phyloP scores from a whole-genome alignment of 2,113 vertebrate species.

The Morone saxatilis region DNA sequence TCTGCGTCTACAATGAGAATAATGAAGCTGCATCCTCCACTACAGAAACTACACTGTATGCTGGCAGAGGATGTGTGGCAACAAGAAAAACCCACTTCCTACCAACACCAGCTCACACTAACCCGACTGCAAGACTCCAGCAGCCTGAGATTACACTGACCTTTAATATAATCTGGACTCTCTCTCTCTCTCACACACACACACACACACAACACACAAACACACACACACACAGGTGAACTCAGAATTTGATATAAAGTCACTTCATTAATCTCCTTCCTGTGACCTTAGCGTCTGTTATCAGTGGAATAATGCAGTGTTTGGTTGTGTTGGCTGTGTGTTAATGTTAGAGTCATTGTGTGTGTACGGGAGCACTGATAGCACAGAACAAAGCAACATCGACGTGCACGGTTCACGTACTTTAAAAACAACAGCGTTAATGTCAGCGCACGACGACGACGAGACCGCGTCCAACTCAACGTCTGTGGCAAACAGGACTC shows the following conservation, averaged over 20 bases:
- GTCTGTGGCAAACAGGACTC: too few relatives aligned
- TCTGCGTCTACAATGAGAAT: not conserved
- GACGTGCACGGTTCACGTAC: not conserved
- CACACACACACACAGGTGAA: not conserved
- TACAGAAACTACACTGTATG: not conserved
- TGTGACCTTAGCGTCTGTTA: constrained; percentile 31
- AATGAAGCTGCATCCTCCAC: not conserved
- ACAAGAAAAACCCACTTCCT: constrained; percentile 66
- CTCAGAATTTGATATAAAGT: too few relatives aligned
- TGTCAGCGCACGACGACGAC: too few relatives aligned
- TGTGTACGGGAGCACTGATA: constrained; percentile 10
- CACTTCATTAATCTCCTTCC: constrained; percentile 13
- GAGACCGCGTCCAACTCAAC: too few relatives aligned
- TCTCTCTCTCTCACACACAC: too few relatives aligned
- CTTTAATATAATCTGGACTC: not conserved
- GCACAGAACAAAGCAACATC: constrained; percentile 35
- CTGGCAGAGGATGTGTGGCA: constrained; percentile 42
- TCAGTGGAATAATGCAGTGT: not conserved
- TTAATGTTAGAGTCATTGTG: not conserved
- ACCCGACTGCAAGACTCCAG: too few relatives aligned
- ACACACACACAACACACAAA: not conserved
- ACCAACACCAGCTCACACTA: not conserved
- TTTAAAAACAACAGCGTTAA: not conserved
- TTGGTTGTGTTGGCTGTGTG: constrained; percentile 44
- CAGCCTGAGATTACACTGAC: not conserved